Evolutionary conservation across 2,113 vertebrate genomes (phyloP), one percentile per base, ranked within the genome.

Genomic region (Notechis scutatus): DNA sequence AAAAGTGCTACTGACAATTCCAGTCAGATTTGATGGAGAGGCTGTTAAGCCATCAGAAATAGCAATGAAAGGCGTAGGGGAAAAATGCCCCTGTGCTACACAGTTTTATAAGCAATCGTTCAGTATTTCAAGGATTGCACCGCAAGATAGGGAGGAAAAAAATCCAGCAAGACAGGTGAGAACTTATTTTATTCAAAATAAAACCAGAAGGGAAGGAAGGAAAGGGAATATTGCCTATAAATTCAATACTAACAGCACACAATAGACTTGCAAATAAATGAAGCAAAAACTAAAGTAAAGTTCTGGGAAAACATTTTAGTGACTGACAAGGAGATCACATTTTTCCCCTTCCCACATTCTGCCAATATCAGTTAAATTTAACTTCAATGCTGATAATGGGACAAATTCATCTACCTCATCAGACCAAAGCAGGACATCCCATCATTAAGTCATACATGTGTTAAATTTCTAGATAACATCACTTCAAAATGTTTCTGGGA

Each of bases 91-190:
- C 29, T 34, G 47, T 0, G 81, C n/a, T 29, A 92, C 1, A 24
- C 26, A 85, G 9, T 1, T 14, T 93, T 92, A 91, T 92, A 1
- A 85, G 69, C 52, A 9, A n/a, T 3, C 0, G n/a, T 91, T 94
- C 92, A 42, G 85, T 20, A 93, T 55, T 6, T 55, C 47, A 69
- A 52, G 39, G 93, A 93, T 34, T 55, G 93, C 52, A 93, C 42
- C 42, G 52, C 93, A 94, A 52, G 45, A 94, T 42, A 23, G 50
- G 55, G 8, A 10, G 4, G 34, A 1, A 90, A 86, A 93, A 92
- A 81, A 81, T 39, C 69, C 69, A 81, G 34, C 74, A 42, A 81
- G 18, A 81, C 34, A 81, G 7, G 3, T 20, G 15, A 81, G 18
- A 81, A 81, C 34, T 21, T 81, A 81, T 42, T 81, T 81, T 81